Evolutionary conservation across 1,140 invertebrate genomes (phyloP).

Genomic region (Ephestia elutella): DNA sequence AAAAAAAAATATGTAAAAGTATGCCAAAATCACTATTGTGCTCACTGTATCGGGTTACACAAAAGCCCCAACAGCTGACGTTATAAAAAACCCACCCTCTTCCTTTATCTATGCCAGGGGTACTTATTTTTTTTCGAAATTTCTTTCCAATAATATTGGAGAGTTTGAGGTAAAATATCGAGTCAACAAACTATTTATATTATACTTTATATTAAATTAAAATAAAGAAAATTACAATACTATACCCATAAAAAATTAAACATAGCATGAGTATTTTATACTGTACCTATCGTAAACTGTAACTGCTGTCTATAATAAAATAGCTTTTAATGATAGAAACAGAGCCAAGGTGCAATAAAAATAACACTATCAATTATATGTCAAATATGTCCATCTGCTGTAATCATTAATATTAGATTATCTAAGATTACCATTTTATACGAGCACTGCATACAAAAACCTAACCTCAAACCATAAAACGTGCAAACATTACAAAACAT

Average conservation of each 20-base stretch:
- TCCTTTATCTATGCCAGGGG: slow-evolving; percentile 30
- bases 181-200: no score
- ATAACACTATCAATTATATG: no score
- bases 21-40: slow-evolving; percentile 29
- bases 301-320: no score
- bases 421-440: no score
- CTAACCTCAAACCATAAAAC: background rate
- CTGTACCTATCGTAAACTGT: background rate
- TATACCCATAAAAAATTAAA: no score
- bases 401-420: no score
- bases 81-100: slow-evolving; percentile 44
- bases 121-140: slow-evolving; percentile 15
- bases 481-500: slow-evolving; percentile 1
- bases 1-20: background rate
- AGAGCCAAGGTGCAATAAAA: no score
- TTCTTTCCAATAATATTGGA: background rate
- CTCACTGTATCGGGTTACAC: slow-evolving; percentile 23
- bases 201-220: no score
- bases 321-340: no score
- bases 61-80: slow-evolving; percentile 48
- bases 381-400: no score
- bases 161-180: background rate
- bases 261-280: background rate
- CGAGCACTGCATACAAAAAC: no score
- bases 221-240: no score